A percentile compares a stretch with the other conserved stretches of the same genome.
Conservation (phyloP, 1,140 invertebrate species). For the Chrysopa pallens region DNA sequence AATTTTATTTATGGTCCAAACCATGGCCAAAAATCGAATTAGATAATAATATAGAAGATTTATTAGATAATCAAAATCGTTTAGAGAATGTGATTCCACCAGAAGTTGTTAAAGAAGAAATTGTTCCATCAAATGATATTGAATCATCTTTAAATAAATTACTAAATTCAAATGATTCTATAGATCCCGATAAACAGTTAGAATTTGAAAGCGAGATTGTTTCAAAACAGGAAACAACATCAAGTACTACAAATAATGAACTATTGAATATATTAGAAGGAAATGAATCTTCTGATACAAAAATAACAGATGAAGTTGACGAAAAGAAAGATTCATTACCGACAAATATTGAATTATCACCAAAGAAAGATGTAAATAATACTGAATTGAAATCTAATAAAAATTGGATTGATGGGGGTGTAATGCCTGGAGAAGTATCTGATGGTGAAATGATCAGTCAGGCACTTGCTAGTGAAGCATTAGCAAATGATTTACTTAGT, state of each 20-base stretch:
- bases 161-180: background rate
- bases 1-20: slow-evolving; percentile 70
- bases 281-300: too few relatives aligned
- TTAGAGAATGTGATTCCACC: too few relatives aligned
- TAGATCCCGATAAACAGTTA: too few relatives aligned
- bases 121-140: background rate
- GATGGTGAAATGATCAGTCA: background rate
- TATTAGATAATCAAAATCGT: slow-evolving; percentile 9
- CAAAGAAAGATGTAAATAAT: too few relatives aligned
- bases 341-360: too few relatives aligned
- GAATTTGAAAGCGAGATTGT: too few relatives aligned
- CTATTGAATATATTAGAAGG: too few relatives aligned
- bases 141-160: background rate
- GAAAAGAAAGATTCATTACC: too few relatives aligned
- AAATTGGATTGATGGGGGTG: background rate
- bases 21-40: slow-evolving; percentile 47
- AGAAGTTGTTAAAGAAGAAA: slow-evolving; percentile 5
- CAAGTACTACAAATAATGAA: too few relatives aligned
- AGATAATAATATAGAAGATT: slow-evolving; percentile 17
- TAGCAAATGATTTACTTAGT: background rate
- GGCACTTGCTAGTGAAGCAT: background rate
- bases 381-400: too few relatives aligned
- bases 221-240: too few relatives aligned
- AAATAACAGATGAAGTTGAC: too few relatives aligned
- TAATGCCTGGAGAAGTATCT: background rate